phyloP scores from a whole-genome alignment of 1,140 invertebrate genomes.

The Heterodera schachtii region DNA sequence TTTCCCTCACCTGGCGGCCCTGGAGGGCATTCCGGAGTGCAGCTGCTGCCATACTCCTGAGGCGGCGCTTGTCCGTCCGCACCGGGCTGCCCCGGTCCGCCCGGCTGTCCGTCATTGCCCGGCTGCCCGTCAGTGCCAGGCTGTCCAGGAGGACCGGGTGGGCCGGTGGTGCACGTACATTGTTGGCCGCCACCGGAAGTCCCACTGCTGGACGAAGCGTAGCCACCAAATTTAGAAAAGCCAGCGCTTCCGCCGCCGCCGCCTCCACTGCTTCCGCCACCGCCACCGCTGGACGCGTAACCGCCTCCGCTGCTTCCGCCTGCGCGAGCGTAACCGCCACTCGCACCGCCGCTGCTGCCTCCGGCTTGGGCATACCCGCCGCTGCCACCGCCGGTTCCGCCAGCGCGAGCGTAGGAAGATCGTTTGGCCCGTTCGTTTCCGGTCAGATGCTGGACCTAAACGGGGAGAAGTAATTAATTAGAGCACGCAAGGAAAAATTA shows the following conservation, averaged over 20 bases:
- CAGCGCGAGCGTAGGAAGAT: conserved; percentile 22
- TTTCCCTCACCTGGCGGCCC: conserved; percentile 35
- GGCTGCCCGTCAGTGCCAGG: conserved; percentile 45
- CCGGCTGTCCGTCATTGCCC: conserved; percentile 34
- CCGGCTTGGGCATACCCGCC: conserved; percentile 36
- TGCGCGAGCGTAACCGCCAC: conserved; percentile 4
- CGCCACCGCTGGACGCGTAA: not conserved
- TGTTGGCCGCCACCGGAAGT: conserved; percentile 7
- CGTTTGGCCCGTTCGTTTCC: conserved; percentile 27
- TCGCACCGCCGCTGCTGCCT: not conserved
- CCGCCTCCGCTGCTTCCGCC: conserved; percentile 45
- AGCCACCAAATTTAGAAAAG: not conserved
- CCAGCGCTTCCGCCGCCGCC: conserved; percentile 17
- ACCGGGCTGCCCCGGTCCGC: conserved; percentile 43
- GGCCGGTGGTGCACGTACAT: conserved; percentile 39
- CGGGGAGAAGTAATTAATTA: not conserved
- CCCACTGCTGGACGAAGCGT: not conserved
- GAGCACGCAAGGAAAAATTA: conserved; percentile 16
- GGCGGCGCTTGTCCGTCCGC: conserved; percentile 29
- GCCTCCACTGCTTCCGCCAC: conserved; percentile 13
- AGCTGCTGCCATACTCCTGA: conserved; percentile 34
- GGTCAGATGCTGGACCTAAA: conserved; percentile 18
- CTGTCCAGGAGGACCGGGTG: conserved; percentile 45
- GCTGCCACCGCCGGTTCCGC: conserved; percentile 33
- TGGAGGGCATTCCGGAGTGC: conserved; percentile 45